Base-by-base conservation (phyloP, 2,888 invertebrate genomes). In the Ramazzottius varieornatus region DNA sequence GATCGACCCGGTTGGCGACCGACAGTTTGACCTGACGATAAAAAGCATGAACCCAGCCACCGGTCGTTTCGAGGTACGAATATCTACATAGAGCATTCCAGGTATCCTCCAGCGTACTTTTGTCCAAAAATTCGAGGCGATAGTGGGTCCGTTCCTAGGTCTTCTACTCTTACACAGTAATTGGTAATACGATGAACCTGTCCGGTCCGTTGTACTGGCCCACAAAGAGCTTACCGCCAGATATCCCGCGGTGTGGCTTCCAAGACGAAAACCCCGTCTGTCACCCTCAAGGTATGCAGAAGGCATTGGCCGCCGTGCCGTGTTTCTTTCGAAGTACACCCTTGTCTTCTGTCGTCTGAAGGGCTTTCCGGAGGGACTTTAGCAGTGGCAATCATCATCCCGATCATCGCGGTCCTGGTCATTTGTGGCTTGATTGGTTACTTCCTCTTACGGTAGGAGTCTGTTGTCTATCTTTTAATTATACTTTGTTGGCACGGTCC, bases 21-120 rank as follows among this genome's bases (percentile, higher is more conserved):
- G 54, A 24, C 54, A 54, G 29, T 54, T 29, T 16, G 54, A 54
- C 29, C 24, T 24, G 16, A 8, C 29, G 16, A 29, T 54, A 8
- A 54, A 54, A 29, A 54, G 54, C 54, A 54, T 54, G 54, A 54
- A 54, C 29, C 54, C 54, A 8, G 54, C 8, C 24, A 54, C 54
- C 54, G 54, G 54, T 24, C 8, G 54, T 16, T 54, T 54, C 29
- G 54, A 54, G 54, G 54, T 54, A 40, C 8, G 40, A 40, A 40
- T 8, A 40, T 13, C 40, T 13, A 20, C 40, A 40, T 40, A 13
- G 40, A 40, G 8, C 8, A 40, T 40, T 40, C 20, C 40, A 40
- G 40, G 20, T 40, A 40, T 40, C n/a, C n/a, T n/a, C n/a, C n/a
- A n/a, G n/a, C n/a, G n/a, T n/a, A n/a, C n/a, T n/a, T n/a, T n/a